A percentile compares a stretch with the other conserved stretches of the same genome.
Conservation (phyloP, 53 echinoderm and acorn worm genomes). For the Apostichopus leukothele region DNA sequence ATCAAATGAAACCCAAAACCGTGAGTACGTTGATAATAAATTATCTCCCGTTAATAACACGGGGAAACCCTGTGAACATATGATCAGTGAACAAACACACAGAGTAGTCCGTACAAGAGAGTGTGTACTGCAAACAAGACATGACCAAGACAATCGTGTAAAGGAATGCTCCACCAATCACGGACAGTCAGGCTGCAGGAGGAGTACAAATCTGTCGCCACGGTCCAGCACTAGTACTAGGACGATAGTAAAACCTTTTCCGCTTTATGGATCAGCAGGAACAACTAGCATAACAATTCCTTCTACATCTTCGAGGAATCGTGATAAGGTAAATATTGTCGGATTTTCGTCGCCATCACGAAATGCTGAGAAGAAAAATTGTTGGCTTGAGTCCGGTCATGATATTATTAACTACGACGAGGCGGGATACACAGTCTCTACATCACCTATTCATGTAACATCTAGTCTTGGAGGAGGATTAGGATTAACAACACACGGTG, state of each 20-base stretch:
- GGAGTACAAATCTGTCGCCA: conserved; percentile 28
- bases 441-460: conserved; percentile 34
- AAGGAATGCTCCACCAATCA: conserved; percentile 20
- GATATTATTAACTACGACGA: not conserved
- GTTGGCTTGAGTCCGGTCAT: conserved; percentile 23
- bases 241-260: conserved; percentile 36
- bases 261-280: conserved; percentile 21
- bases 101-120: not conserved
- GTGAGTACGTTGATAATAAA: conserved; percentile 30
- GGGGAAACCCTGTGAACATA: conserved; percentile 46
- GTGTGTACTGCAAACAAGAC: conserved; percentile 37
- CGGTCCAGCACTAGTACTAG: not conserved
- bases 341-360: conserved; percentile 49
- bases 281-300: not conserved
- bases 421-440: conserved; percentile 1
- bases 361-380: conserved; percentile 33
- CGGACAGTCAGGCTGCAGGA: conserved; percentile 10
- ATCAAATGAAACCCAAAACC: conserved; percentile 35
- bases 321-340: conserved; percentile 45
- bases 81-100: conserved; percentile 40
- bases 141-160: conserved; percentile 33
- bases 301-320: conserved; percentile 8
- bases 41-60: conserved; percentile 45
- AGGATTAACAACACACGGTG: conserved; percentile 20
- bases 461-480: not conserved